Percentiles rank a stretch among this genome's conserved stretches.
Conservation (phyloP, 2,888 invertebrate genomes). For the Hylaea fasciaria region DNA sequence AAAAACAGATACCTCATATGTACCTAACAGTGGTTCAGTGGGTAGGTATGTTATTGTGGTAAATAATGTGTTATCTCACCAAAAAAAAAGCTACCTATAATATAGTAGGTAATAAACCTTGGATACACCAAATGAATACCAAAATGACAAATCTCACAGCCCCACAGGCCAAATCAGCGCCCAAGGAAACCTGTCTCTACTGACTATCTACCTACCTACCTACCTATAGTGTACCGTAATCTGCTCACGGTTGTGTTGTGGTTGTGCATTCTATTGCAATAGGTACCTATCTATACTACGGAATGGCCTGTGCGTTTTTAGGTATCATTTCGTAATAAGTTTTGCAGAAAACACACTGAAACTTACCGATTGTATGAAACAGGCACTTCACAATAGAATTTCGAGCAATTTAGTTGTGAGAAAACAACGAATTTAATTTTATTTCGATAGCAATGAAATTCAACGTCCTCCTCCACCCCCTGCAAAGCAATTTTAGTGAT, state of each 20-base stretch:
- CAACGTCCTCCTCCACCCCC: constrained; percentile 1
- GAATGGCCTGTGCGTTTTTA: constrained; percentile 5
- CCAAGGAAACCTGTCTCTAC: constrained; percentile 28
- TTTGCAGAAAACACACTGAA: background rate
- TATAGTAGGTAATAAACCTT: background rate
- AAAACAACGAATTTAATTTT: background rate
- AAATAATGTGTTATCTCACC: background rate
- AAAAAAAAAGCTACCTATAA: background rate
- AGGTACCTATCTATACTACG: background rate
- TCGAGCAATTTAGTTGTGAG: background rate
- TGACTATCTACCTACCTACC: constrained; percentile 24
- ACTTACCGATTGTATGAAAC: constrained; percentile 13
- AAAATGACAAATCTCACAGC: constrained; percentile 1
- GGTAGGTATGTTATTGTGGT: background rate
- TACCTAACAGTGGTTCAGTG: no score
- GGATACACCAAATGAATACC: background rate
- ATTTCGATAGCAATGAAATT: background rate
- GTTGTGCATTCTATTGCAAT: constrained; percentile 38
- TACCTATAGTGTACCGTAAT: constrained; percentile 40
- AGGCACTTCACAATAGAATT: constrained; percentile 10
- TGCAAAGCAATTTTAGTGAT: background rate
- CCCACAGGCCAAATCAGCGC: constrained; percentile 21
- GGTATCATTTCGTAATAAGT: constrained; percentile 6
- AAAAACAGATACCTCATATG: background rate
- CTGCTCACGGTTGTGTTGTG: constrained; percentile 29